Evolutionary conservation across 2,888 invertebrate species (phyloP), one percentile per base, ranked within the genome.

Genomic region (Dorcus hopei): DNA sequence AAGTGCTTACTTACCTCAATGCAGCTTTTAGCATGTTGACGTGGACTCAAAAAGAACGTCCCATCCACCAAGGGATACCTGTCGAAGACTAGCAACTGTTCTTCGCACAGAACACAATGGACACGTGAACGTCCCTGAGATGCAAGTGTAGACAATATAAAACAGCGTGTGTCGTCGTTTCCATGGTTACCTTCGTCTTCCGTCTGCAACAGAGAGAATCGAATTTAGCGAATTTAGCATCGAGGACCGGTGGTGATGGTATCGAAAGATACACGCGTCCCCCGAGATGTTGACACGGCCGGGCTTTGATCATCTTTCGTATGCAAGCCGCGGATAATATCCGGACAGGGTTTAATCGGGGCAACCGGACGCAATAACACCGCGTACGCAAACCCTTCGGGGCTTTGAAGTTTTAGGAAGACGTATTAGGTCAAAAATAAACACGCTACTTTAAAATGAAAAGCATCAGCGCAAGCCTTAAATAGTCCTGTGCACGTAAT

Each of bases 171-270:
- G 77, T 98, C 98, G 77, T 98, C 98, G 80, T 97, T 97, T 72
- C 97, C 97, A 78, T 96, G 96, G 80, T 95, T 95, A 64, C 95
- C 96, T 77, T 98, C 97, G 77, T 98, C 97, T 81, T 98, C 97
- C 85, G 97, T 95, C 93, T 95, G 85, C 50, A 85, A 75, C 82
- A 59, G 64, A 52, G 52, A 33, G 26, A 33, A 33, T 33, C 26
- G 6, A 14, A n/a, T 14, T 16, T 42, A 11, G 14, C 14, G 14
- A 14, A 14, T 14, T n/a, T n/a, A n/a, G 4, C 42, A 42, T 1
- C 6, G 7, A 42, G 42, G 42, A 14, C 4, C n/a, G n/a, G n/a
- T 14, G 14, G 14, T 14, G 26, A 33, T 33, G 26, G 26, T 49
- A 19, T 16, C 16, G 14, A 16, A 43, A 43, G 43, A 8, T 9